phyloP scores from a whole-genome alignment of 1,140 invertebrate species.

The Pogonomyrmex barbatus region DNA sequence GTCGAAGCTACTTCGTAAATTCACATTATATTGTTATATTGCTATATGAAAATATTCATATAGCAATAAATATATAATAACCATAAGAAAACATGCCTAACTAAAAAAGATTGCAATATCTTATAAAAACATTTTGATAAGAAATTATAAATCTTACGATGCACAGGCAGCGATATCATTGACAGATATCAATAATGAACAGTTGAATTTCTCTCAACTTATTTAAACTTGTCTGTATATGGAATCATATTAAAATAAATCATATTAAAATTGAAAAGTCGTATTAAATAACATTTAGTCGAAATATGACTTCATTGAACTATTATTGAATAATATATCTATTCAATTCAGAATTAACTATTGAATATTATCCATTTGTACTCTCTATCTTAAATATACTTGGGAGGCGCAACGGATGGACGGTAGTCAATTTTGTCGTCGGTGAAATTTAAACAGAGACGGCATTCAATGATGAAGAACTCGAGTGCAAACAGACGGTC shows the following conservation, averaged over 20 bases:
- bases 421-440: not conserved
- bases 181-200: not conserved
- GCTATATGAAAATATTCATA: not conserved
- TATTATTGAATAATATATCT: too few species aligned
- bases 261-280: not conserved
- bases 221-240: not conserved
- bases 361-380: not conserved
- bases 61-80: not conserved
- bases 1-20: not conserved
- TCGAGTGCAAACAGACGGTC: constrained; percentile 40
- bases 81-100: not conserved
- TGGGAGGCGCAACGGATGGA: not conserved
- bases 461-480: constrained; percentile 40
- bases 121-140: not conserved
- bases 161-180: not conserved
- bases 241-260: too few species aligned
- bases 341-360: too few species aligned
- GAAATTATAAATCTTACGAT: not conserved
- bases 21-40: not conserved
- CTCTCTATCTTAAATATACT: not conserved
- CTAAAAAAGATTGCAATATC: not conserved
- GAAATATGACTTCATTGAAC: not conserved
- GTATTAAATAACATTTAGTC: not conserved
- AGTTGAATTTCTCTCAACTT: constrained; percentile 3
- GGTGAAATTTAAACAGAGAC: constrained; percentile 40